Evolutionary conservation across 2,113 vertebrate species (phyloP), one percentile per base, ranked within the genome.

Genomic region (Pedionomus torquatus): DNA sequence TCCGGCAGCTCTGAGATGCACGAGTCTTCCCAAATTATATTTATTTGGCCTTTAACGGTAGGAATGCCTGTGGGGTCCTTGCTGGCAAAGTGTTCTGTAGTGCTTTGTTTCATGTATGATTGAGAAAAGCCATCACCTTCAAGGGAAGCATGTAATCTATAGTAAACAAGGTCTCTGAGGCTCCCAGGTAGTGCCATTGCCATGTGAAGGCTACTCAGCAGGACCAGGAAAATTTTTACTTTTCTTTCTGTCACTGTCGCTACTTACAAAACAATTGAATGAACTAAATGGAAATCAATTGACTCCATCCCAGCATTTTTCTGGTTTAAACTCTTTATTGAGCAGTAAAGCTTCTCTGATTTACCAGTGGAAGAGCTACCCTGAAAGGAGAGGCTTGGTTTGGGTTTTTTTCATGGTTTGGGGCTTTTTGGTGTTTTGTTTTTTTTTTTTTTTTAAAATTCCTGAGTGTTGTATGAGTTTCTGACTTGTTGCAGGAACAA

Each of bases 101-200:
- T 15, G 35, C 7, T 30, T 54, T 68, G 30, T 71, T 68, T 51
- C 19, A 11, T 9, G 2, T 30, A 0, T 43, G 51, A 8, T 11
- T 51, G 41, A 75, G 76, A 39, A 80, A 17, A 48, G 64, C 48
- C 10, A 4, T 10, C 0, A 0, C 43, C 54, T 72, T 17, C 0
- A 1, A 43, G n/a, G 30, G 25, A 13, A 74, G 41, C 21, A 4
- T 0, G 1, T 70, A 3, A 19, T 16, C 14, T 41, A 3, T 12
- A 52, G 63, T 13, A 54, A 15, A 63, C 0, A 0, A 61, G 58
- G 39, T 52, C n/a, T 26, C 19, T 0, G 0, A 6, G 76, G 63
- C 54, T 80, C 54, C 52, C 58, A 17, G 23, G 10, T n/a, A 8
- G 15, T 35, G 65, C 54, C 30, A 3, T 1, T 55, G 83, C 79